Percentiles rank a stretch among this genome's conserved stretches.
Conservation (phyloP, 2,797 vertebrate genomes). For the Neomorphus geoffroyi region DNA sequence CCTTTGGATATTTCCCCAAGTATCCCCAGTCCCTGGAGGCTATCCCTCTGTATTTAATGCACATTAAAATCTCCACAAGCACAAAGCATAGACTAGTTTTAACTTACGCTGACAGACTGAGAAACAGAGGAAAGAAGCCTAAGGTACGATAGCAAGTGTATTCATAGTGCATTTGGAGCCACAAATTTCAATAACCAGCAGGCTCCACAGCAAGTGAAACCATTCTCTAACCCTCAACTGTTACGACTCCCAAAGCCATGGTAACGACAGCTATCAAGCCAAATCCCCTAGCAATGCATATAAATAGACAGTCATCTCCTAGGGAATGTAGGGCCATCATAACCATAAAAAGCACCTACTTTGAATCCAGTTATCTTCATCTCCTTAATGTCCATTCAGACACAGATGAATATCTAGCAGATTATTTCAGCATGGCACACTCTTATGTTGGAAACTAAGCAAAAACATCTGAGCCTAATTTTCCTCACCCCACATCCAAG, state of each 20-base stretch:
- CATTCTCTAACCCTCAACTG: not conserved
- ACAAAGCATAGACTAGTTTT: not conserved
- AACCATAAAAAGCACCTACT: not conserved
- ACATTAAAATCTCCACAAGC: not conserved
- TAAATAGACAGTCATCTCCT: not conserved
- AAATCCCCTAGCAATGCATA: not conserved
- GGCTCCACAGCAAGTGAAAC: not conserved
- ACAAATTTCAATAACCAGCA: not conserved
- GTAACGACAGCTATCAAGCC: not conserved
- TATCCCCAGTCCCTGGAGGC: not conserved
- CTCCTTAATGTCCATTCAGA: not conserved
- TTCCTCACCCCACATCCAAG: not conserved
- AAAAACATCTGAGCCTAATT: not conserved
- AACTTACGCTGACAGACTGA: not conserved
- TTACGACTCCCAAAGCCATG: not conserved
- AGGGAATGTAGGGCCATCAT: not conserved
- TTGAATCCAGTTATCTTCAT: not conserved
- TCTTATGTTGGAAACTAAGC: not conserved
- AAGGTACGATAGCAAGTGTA: not conserved
- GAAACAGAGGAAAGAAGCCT: not conserved
- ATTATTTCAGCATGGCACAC: not conserved
- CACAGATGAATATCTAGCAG: not conserved
- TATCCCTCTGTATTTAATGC: fast-evolving
- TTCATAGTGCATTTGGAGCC: not conserved
- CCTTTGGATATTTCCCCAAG: not conserved